phyloP scores from a whole-genome alignment of 2,888 invertebrate species.

The Syritta pipiens region DNA sequence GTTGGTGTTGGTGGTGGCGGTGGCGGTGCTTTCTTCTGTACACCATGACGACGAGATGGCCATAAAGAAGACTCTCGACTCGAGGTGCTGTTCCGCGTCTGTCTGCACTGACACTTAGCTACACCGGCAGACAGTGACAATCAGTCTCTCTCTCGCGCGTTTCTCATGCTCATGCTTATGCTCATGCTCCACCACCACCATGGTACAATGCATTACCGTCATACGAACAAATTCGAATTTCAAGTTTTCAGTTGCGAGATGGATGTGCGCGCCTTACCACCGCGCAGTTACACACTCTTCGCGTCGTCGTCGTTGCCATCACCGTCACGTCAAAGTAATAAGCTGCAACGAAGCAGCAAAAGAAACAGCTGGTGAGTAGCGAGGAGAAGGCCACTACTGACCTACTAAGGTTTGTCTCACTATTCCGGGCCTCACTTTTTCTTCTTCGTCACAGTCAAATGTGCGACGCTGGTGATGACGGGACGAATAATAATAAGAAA shows the following conservation, averaged over 20 bases:
- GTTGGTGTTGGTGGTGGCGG: too few species aligned
- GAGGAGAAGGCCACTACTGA: conserved; percentile 76
- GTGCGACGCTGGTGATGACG: conserved; percentile 71
- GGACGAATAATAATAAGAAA: conserved; percentile 78
- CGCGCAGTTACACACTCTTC: conserved; percentile 51
- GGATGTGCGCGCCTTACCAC: conserved; percentile 55
- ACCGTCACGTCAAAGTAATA: conserved; percentile 44
- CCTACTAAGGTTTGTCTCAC: conserved; percentile 74
- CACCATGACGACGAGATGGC: conserved; percentile 16
- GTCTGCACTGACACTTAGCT: conserved; percentile 19
- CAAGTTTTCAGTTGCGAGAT: conserved; percentile 64
- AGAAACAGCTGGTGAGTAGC: conserved; percentile 61
- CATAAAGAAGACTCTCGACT: conserved; percentile 6
- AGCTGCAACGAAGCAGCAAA: conserved; percentile 67
- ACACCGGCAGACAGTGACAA: conserved; percentile 58
- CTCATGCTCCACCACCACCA: conserved; percentile 43
- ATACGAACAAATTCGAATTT: conserved; percentile 56
- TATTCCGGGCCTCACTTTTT: conserved; percentile 72
- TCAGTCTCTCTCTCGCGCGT: conserved; percentile 52
- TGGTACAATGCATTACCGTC: conserved; percentile 41
- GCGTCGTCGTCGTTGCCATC: conserved; percentile 26
- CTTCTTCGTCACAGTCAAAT: conserved; percentile 72
- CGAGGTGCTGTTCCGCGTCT: neutral
- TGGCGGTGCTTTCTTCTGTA: conserved; percentile 53
- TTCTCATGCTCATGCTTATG: conserved; percentile 39